Evolutionary conservation across 2,888 invertebrate species (phyloP), one percentile per base, ranked within the genome.

Genomic region (Saturnia pavonia): DNA sequence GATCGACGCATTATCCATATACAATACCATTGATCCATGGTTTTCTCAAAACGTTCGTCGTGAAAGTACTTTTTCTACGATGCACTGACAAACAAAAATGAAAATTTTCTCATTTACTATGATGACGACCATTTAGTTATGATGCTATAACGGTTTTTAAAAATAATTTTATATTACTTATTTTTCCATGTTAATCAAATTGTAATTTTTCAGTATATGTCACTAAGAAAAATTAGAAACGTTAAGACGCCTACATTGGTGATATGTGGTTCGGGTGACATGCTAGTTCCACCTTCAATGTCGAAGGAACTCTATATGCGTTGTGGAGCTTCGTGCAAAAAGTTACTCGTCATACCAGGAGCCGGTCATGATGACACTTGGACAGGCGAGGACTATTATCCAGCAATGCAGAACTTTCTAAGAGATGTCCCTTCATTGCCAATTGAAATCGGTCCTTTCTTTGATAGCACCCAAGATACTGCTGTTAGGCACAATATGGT

Each of bases 301-400:
- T 98, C 98, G 95, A 95, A 96, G 74, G 96, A 96, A 73, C 94
- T 99, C 70, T 97, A 96, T 84, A 94, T 95, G 78, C 92, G 95
- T 67, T 98, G 98, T 84, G 95, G 95, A 48, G 97, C 98, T 74
- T 88, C 95, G 34, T 94, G 95, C 78, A 99, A 99, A 90, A 96
- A 96, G 76, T 89, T 99, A 66, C 91, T 96, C 34, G 96, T 96
- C 82, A 95, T 99, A 87, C 95, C 96, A 2, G 95, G 96, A 27
- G 99, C 99, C 1, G 97, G 97, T 0, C 99, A 99, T 88, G 99
- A 99, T 83, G 98, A 99, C 88, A 99, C 99, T 0, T 99, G 99
- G 99, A 96, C 96, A 73, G 96, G 97, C 79, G 95, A 96, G 74
- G 97, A 97, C 74, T 99, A 98, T 80, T 96, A 96, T 81, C 87